Percentiles rank a stretch among this genome's conserved stretches.
These are phyloP conservation scores for Noctua janthina DNA, from an alignment of 2,888 invertebrate genomes.

Conservation along the genomic window DNA sequence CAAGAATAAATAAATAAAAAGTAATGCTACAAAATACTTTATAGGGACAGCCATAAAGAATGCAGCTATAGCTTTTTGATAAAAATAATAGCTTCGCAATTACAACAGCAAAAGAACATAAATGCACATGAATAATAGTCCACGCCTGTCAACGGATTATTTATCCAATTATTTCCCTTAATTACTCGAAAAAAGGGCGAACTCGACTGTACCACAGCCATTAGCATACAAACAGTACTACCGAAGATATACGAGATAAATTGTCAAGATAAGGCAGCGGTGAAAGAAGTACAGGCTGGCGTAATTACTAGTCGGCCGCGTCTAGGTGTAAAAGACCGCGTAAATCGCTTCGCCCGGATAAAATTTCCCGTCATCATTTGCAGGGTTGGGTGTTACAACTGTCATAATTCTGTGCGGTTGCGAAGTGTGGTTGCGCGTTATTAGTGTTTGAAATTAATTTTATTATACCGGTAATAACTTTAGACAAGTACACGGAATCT, in stretches of 20 bases:
- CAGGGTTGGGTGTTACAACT: conserved; percentile 61
- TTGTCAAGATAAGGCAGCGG: conserved; percentile 83
- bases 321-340: conserved; percentile 73
- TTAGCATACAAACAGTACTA: conserved; percentile 87
- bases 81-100: conserved; percentile 28
- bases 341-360: conserved; percentile 65
- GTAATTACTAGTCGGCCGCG: conserved; percentile 79
- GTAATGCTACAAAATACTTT: conserved; percentile 1
- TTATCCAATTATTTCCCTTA: conserved; percentile 61
- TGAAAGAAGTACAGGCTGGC: conserved; percentile 81
- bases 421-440: conserved; percentile 57
- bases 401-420: conserved; percentile 68
- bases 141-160: conserved; percentile 55
- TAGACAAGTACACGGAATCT: conserved; percentile 40
- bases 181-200: conserved; percentile 61
- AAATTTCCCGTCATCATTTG: conserved; percentile 56
- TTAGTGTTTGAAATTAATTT: conserved; percentile 63
- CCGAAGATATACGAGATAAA: conserved; percentile 85
- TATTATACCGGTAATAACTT: conserved; percentile 60
- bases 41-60: not conserved
- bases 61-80: not conserved
- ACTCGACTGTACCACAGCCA: conserved; percentile 73
- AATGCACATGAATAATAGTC: conserved; percentile 36
- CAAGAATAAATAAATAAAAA: not conserved
- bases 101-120: conserved; percentile 35